Evolutionary conservation across 2,888 invertebrate genomes (phyloP), one percentile per base, ranked within the genome.

Genomic region (Augiades crinisus): DNA sequence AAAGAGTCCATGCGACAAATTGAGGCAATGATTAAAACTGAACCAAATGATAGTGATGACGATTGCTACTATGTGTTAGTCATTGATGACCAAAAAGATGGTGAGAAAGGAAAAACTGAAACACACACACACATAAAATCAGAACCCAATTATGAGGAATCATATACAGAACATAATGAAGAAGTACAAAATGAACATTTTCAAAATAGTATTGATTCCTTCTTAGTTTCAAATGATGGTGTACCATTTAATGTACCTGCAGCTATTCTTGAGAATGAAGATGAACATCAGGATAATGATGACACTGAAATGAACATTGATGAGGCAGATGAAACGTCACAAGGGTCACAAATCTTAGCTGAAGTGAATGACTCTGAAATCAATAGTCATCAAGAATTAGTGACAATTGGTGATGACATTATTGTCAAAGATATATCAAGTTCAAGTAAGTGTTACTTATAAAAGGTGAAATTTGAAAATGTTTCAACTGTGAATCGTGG

Each of bases 31-130:
- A 85, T 89, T 5, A 89, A 88, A 62, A 59, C 68, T 34, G 89
- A 89, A 62, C 85, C 85, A 1, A 68, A 60, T 22, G 89, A 89
- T 37, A 81, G 77, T 62, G 89, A 89, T 60, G 90, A 90, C 70
- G 89, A 90, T 60, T 84, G 65, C 43, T 90, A 88, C 52, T 89
- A 89, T 63, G 88, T 90, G 2, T 72, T 90, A 14, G 88, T 90
- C 2, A 86, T 90, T 54, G 82, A 89, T 63, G 81, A 86, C 44
- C 72, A 78, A 55, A 43, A 43, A 12, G 31, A 31, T 17, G 34
- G 24, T 6, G 41, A 41, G 3, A 49, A 24, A 5, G 74, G 80
- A 7, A 31, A 31, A 0, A n/a, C 17, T 12, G 67, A 72, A 50
- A 56, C 68, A 27, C 60, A 64, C 10, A 56, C 55, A 33, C 58